phyloP scores from a whole-genome alignment of 1,140 invertebrate species.

The Marisa cornuarietis region DNA sequence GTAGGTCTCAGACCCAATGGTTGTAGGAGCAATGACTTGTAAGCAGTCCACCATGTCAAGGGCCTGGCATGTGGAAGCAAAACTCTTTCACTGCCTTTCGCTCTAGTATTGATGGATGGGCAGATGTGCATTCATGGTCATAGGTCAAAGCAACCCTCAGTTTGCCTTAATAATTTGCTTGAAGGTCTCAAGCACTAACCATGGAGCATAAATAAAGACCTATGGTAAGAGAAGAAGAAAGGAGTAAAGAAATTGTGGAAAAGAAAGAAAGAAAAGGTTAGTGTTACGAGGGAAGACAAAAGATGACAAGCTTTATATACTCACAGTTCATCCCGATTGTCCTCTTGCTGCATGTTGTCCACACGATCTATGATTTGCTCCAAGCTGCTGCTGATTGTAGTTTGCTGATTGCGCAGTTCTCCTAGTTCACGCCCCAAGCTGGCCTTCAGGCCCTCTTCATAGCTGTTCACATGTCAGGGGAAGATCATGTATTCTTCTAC shows the following conservation, averaged over 20 bases:
- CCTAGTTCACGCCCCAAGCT: conserved; percentile 30
- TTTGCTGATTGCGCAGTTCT: conserved; percentile 41
- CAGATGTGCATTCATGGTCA: too few species aligned
- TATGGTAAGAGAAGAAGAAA: not conserved
- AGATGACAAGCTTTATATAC: not conserved
- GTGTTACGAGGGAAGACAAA: too few species aligned
- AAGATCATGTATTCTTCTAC: not conserved
- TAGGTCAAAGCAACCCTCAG: too few species aligned
- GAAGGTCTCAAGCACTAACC: too few species aligned
- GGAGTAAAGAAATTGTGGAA: not conserved
- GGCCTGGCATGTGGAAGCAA: too few species aligned
- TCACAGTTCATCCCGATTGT: conserved; percentile 25
- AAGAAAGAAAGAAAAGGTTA: not conserved
- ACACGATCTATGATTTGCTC: conserved; percentile 43
- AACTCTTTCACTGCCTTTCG: too few species aligned
- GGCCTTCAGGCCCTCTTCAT: conserved; percentile 40
- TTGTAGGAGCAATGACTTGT: too few species aligned
- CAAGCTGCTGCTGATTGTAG: conserved; percentile 29
- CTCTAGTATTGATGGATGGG: too few species aligned
- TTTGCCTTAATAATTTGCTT: too few species aligned
- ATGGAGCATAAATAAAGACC: not conserved
- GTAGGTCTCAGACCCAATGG: too few species aligned
- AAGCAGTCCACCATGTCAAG: too few species aligned
- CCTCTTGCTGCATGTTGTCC: conserved; percentile 29
- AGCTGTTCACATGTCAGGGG: conserved; percentile 23